Percentiles rank a stretch among this genome's conserved stretches.
Evolutionary conservation across 2,888 invertebrate species (phyloP).

Genomic region (Minunthozetes semirufus): DNA sequence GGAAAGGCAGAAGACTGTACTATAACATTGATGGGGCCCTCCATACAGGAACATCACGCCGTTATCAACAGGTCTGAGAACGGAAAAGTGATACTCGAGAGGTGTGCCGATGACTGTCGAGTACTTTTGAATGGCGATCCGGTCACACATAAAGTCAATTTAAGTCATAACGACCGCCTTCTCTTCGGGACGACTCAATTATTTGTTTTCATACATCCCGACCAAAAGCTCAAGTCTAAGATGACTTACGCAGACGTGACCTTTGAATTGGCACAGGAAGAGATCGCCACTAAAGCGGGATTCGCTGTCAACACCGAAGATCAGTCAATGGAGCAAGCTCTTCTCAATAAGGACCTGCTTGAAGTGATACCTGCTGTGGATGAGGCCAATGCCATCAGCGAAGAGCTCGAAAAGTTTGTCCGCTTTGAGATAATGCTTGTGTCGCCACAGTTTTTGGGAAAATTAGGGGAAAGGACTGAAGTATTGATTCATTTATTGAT

Average conservation of each 20-base stretch:
- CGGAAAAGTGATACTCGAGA: constrained; percentile 48
- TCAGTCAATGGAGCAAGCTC: constrained; percentile 47
- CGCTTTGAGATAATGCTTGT: constrained; percentile 54
- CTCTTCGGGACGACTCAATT: constrained; percentile 55
- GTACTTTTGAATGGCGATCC: constrained; percentile 54
- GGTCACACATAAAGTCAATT: constrained; percentile 49
- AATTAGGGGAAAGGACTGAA: constrained; percentile 43
- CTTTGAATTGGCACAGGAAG: constrained; percentile 54
- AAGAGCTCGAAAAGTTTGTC: constrained; percentile 53
- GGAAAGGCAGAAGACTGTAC: constrained; percentile 49
- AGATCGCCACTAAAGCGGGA: constrained; percentile 52
- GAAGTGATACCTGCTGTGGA: constrained; percentile 54
- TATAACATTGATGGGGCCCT: constrained; percentile 52
- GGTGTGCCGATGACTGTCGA: constrained; percentile 46
- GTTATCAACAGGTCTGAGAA: constrained; percentile 47
- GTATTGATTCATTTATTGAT: constrained; percentile 34
- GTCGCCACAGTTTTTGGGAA: constrained; percentile 53
- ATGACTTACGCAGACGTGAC: constrained; percentile 49
- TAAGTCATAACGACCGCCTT: constrained; percentile 55
- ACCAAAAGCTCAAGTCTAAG: constrained; percentile 46
- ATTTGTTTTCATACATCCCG: constrained; percentile 54
- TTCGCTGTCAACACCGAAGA: constrained; percentile 43
- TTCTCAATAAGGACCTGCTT: constrained; percentile 54
- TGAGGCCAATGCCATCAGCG: constrained; percentile 55
- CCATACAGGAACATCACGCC: constrained; percentile 53